These are phyloP conservation scores for Zenarchopterus dispar DNA, from an alignment of 2,797 vertebrate species.

Conservation along the genomic window DNA sequence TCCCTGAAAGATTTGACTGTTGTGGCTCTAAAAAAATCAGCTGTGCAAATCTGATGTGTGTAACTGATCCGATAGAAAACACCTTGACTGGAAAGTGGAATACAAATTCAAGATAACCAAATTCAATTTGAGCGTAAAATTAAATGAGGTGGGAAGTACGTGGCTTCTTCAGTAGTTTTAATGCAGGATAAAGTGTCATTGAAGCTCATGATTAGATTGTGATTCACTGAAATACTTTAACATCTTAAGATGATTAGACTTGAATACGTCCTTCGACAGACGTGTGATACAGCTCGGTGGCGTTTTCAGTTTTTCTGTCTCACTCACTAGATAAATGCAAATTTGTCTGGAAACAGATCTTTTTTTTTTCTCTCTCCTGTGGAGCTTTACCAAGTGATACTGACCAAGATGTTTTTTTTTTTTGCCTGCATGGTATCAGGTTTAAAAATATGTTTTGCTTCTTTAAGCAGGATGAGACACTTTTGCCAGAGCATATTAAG, in stretches of 20 bases:
- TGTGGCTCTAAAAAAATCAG: slow-evolving; percentile 13
- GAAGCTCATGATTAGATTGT: neutral
- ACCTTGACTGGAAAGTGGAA: neutral
- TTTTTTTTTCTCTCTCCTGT: neutral
- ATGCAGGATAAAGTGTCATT: neutral
- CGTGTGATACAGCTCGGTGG: neutral
- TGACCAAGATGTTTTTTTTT: neutral
- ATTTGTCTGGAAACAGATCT: neutral
- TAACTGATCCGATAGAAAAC: neutral
- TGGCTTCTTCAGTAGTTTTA: neutral
- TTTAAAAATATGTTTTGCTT: neutral
- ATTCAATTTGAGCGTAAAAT: neutral
- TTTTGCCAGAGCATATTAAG: neutral
- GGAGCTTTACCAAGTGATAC: neutral
- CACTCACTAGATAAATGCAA: neutral
- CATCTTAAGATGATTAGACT: neutral
- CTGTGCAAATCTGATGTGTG: slow-evolving; percentile 6
- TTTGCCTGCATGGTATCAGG: neutral
- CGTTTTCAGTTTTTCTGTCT: slow-evolving; percentile 2
- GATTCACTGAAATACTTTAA: slow-evolving; percentile 8
- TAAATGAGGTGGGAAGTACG: too few species aligned
- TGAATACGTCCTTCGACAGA: neutral
- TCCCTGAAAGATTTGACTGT: slow-evolving; percentile 18
- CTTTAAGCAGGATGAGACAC: neutral
- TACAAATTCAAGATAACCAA: too few species aligned